Evolutionary conservation across 1,140 invertebrate genomes (phyloP), one percentile per base, ranked within the genome.

Genomic region (Scaptodrosophila lebanonensis): DNA sequence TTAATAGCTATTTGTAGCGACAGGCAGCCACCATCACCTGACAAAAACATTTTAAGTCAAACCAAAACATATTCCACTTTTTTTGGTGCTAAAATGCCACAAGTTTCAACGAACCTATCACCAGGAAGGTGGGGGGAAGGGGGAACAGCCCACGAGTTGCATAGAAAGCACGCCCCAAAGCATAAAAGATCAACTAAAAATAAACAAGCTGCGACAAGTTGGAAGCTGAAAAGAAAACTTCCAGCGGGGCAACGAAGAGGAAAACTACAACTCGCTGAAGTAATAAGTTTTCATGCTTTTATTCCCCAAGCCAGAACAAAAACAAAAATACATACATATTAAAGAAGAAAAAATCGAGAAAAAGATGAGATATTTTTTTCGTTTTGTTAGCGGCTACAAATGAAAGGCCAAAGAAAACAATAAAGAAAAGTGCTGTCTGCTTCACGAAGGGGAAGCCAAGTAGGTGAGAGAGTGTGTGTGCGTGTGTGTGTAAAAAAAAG

Each of bases 401-500:
- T 49, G 47, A 62, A 65, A 64, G 30, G 44, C 27, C 48, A 67
- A 3, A n/a, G 12, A 33, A 77, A 73, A 71, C 67, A 68, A 77
- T 77, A 68, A 66, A 27, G 47, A 62, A 79, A 65, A 77, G 68
- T 77, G 73, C 8, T 33, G 32, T n/a, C 32, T 33, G 22, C 72
- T 77, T 38, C 27, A 39, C 50, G 58, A 30, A 56, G 6, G 54
- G 20, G 15, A 56, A 29, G 8, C 18, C 38, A 25, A 20, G 48
- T 17, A 45, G 73, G 42, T n/a, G 42, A 45, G 39, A 48, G 29
- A 32, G 51, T 53, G 25, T 50, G 48, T n/a, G 72, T 57, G 53
- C 30, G 51, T 35, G 30, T 18, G 25, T 20, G 40, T 57, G 18
- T 38, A 30, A 30, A 18, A 32, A 18, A 25, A 11, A 36, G 8